A percentile compares a stretch with the other conserved stretches of the same genome.
Evolutionary conservation across 2,888 invertebrate species (phyloP).

Genomic region (Cordilura impudica): DNA sequence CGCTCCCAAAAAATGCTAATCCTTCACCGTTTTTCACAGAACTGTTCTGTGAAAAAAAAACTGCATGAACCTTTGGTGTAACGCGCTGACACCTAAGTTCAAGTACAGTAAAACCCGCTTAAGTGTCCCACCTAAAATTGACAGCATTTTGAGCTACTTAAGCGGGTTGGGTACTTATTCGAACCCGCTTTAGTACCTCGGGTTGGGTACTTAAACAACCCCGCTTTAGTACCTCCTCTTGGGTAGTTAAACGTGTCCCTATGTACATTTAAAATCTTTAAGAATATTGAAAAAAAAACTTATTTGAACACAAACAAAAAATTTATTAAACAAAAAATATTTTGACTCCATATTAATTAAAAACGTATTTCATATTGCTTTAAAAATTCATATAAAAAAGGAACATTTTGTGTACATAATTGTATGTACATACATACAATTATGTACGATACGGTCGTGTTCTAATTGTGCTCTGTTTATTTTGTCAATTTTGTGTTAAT

Average conservation of each 20-base stretch:
- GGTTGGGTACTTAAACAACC: conserved; percentile 28
- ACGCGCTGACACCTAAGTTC: no score
- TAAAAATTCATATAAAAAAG: conserved; percentile 10
- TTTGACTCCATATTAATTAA: not conserved
- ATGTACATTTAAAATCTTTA: conserved; percentile 30
- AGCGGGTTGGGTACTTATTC: conserved; percentile 21
- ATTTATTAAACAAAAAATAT: conserved; percentile 12
- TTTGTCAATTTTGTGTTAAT: no score
- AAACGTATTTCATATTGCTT: not conserved
- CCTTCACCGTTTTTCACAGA: no score
- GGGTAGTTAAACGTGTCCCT: conserved; percentile 29
- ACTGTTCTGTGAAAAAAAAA: no score
- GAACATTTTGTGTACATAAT: conserved; percentile 4
- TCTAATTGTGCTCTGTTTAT: no score
- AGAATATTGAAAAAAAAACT: conserved; percentile 30
- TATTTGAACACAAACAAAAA: conserved; percentile 23
- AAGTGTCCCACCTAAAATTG: conserved; percentile 27
- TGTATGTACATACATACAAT: conserved; percentile 1
- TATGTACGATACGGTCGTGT: conserved; percentile 5
- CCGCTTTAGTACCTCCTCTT: conserved; percentile 25
- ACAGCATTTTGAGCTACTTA: conserved; percentile 24
- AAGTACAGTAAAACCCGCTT: conserved; percentile 30
- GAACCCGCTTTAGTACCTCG: conserved; percentile 18
- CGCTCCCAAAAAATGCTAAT: no score
- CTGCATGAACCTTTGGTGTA: no score